Percentiles rank a stretch among this genome's conserved stretches.
phyloP scores from a whole-genome alignment of 2,797 vertebrate species.

The Pogonophryne albipinna region DNA sequence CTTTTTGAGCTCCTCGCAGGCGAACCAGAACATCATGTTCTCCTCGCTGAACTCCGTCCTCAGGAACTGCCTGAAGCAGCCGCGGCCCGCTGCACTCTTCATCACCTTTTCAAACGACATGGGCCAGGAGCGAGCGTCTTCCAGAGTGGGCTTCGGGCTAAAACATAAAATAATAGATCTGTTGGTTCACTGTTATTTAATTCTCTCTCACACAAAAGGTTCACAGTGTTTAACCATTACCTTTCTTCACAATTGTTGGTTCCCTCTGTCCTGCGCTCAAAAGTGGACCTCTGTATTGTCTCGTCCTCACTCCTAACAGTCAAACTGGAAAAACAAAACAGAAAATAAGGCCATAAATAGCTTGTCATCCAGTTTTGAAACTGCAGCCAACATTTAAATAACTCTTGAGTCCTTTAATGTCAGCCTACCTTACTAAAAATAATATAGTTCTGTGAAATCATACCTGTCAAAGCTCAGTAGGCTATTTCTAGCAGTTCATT shows the following conservation, averaged over 20 bases:
- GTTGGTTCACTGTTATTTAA: background rate
- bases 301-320: slow-evolving; percentile 91
- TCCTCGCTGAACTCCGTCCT: slow-evolving; percentile 98
- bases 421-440: slow-evolving; percentile 14
- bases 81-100: slow-evolving; percentile 91
- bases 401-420: background rate
- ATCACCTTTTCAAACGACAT: slow-evolving; percentile 95
- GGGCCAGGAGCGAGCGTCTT: slow-evolving; percentile 91
- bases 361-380: background rate
- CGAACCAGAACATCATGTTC: slow-evolving; percentile 99
- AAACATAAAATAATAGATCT: background rate
- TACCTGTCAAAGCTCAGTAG: background rate
- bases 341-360: slow-evolving; percentile 9
- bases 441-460: background rate
- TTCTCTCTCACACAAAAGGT: background rate
- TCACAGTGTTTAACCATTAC: slow-evolving; percentile 71
- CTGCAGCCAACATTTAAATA: slow-evolving; percentile 21
- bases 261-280: slow-evolving; percentile 87
- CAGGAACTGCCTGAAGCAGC: slow-evolving; percentile 94
- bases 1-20: slow-evolving; percentile 96
- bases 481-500: too few relatives aligned
- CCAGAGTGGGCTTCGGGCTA: slow-evolving; percentile 90
- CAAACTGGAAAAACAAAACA: slow-evolving; percentile 82
- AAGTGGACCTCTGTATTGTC: slow-evolving; percentile 84
- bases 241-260: slow-evolving; percentile 89